These are phyloP conservation scores for Smittia aterrima DNA, from an alignment of 2,888 invertebrate species.

Conservation along the genomic window DNA sequence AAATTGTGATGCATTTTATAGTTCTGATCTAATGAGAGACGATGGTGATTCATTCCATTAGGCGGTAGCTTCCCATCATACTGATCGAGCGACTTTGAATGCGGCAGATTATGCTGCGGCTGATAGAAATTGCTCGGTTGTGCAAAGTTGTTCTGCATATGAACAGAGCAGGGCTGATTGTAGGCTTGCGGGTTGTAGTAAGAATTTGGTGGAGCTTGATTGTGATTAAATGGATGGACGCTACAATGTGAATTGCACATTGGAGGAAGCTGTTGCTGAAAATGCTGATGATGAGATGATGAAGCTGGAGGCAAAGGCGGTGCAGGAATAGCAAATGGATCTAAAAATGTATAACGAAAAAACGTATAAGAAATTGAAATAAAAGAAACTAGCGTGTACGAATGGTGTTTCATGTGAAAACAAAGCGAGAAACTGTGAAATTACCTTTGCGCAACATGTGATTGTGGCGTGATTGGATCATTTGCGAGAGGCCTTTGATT, in stretches of 20 bases:
- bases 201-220: conserved; percentile 30
- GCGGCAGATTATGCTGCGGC: conserved; percentile 47
- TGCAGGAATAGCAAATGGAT: conserved; percentile 35
- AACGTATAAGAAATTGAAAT: neutral
- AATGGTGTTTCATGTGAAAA: neutral
- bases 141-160: neutral
- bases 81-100: conserved; percentile 53
- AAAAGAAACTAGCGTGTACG: neutral
- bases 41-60: conserved; percentile 46
- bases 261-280: conserved; percentile 18
- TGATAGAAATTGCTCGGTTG: neutral
- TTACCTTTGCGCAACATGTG: conserved; percentile 35
- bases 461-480: conserved; percentile 46
- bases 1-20: conserved; percentile 44
- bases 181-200: conserved; percentile 25
- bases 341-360: conserved; percentile 10
- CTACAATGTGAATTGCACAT: conserved; percentile 31
- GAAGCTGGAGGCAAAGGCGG: conserved; percentile 19
- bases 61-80: conserved; percentile 45
- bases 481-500: conserved; percentile 49
- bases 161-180: conserved; percentile 21
- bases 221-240: conserved; percentile 31
- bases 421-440: neutral
- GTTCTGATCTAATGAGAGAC: conserved; percentile 54
- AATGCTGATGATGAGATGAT: conserved; percentile 8